Base-by-base conservation (phyloP, 2,797 vertebrate species). In the Acrocephalus scirpaceus region DNA sequence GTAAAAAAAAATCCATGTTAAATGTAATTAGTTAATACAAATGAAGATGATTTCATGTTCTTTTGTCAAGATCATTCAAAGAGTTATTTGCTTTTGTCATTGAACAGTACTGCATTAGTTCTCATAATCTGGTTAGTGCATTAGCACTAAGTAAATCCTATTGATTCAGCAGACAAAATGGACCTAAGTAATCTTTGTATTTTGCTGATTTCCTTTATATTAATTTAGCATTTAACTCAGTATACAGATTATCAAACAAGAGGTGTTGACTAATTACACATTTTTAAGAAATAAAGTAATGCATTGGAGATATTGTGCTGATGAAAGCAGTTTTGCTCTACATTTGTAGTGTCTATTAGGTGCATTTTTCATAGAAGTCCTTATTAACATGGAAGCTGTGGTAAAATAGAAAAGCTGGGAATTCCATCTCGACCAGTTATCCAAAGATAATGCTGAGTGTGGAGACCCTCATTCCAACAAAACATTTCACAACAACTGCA, bases 51-150 rank as follows among this genome's bases (percentile, higher is more conserved):
- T 95, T 97, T 90, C 96, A 97, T 97, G 97, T 98, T 98, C 97
- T 97, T 97, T 96, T 97, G 97, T 97, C 78, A 96, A 94, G 97
- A 97, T 96, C 95, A 98, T 97, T 97, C 93, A 89, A 92, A 97
- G 94, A 96, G 96, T 97, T 96, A 97, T 93, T 98, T 94, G 81
- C 97, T 96, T 97, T 98, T 98, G 97, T 97, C 97, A 98, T 98
- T 98, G 97, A 98, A 96, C 96, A 97, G 80, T 76, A 92, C 91
- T 90, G 87, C 97, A 98, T 97, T 96, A 97, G 97, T 97, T 96
- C 92, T 97, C 95, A 93, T 98, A 98, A 98, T 98, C 95, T 96
- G 96, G 97, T 98, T 97, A 97, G 97, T 98, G 97, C 97, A 97
- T 98, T 98, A 98, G 97, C 93, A 84, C 95, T 97, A 98, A 97